phyloP scores from a whole-genome alignment of 2,888 invertebrate species.

The Brassicogethes aeneus region DNA sequence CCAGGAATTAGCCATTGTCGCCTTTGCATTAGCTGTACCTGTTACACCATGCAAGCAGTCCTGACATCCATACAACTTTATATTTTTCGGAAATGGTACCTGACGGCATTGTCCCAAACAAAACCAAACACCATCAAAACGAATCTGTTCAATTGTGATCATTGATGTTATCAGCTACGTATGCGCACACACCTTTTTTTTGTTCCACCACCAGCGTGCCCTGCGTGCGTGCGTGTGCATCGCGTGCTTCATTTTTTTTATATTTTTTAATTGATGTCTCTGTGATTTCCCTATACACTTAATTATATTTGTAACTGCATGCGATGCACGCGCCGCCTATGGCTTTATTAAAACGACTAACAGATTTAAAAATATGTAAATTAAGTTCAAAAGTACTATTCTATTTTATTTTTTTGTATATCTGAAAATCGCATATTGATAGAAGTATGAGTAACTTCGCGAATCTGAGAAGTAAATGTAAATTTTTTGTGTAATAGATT shows the following conservation, averaged over 20 bases:
- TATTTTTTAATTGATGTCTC: slow-evolving; percentile 16
- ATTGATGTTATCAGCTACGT: background rate
- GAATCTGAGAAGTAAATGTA: slow-evolving; percentile 11
- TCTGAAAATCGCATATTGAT: background rate
- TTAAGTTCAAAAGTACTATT: no score
- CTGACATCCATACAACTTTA: slow-evolving; percentile 23
- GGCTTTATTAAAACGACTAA: no score
- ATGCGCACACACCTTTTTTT: background rate
- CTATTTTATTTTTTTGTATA: slow-evolving; percentile 4
- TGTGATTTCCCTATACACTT: slow-evolving; percentile 22
- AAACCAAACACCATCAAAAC: slow-evolving; percentile 16
- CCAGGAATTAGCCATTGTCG: slow-evolving; percentile 41
- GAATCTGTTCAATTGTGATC: background rate
- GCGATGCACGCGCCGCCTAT: slow-evolving; percentile 7
- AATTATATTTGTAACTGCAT: slow-evolving; percentile 12
- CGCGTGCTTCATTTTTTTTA: slow-evolving; percentile 11
- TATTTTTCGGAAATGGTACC: slow-evolving; percentile 21
- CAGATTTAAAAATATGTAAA: no score
- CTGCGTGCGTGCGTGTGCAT: slow-evolving; percentile 6
- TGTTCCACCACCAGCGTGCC: background rate
- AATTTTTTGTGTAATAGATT: slow-evolving; percentile 12
- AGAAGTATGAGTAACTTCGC: slow-evolving; percentile 2
- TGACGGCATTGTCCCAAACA: slow-evolving; percentile 20
- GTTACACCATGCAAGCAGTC: slow-evolving; percentile 28
- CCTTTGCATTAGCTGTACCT: slow-evolving; percentile 41